Percentiles rank a stretch among this genome's conserved stretches.
phyloP scores from a whole-genome alignment of 2,113 vertebrate genomes.

The Tupaia chinensis region DNA sequence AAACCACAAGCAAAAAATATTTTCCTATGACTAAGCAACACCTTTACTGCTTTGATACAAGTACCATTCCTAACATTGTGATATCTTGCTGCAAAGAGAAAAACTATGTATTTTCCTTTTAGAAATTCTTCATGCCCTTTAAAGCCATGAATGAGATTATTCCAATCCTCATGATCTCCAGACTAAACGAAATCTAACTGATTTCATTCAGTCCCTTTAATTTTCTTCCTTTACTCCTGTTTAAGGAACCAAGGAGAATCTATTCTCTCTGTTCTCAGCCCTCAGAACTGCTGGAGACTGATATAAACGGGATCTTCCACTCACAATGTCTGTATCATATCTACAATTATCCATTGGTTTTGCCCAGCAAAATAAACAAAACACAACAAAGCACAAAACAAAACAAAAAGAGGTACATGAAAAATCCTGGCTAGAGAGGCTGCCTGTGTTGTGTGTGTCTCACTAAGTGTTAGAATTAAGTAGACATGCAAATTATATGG shows the following conservation, averaged over 20 bases:
- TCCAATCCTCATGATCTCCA: neutral
- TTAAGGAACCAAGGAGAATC: constrained; percentile 23
- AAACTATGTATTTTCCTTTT: neutral
- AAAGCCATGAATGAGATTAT: constrained; percentile 1
- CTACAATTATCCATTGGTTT: neutral
- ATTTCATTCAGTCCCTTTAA: neutral
- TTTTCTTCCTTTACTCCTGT: neutral
- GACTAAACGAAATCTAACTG: constrained; percentile 15
- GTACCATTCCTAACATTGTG: neutral
- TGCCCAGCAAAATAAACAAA: neutral
- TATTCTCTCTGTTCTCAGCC: neutral
- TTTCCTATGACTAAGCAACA: constrained; percentile 31
- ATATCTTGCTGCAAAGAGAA: neutral
- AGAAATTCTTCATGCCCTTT: neutral
- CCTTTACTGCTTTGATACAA: neutral
- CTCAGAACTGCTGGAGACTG: neutral
- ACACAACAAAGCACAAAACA: neutral
- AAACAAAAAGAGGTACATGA: neutral
- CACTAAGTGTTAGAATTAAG: neutral
- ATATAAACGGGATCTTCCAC: neutral
- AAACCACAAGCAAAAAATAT: neutral
- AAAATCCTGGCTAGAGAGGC: neutral
- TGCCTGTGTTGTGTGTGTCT: neutral
- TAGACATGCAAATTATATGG: neutral
- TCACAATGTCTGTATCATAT: neutral